Conservation (phyloP, 2,797 vertebrate genomes). For the Pseudochaenichthys georgianus region DNA sequence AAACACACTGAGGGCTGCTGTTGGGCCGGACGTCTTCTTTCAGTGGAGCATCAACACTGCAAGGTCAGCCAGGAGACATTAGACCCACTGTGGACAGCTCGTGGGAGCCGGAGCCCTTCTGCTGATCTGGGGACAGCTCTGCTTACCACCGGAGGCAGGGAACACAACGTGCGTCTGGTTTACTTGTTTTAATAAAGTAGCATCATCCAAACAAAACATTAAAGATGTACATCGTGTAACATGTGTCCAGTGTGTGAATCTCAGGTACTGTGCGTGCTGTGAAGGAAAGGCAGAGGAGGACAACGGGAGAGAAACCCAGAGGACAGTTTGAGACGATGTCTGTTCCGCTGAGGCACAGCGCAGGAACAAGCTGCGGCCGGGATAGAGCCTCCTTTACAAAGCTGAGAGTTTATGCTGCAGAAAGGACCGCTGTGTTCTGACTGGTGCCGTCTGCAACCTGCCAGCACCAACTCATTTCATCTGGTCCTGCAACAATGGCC, state of each 20-base stretch:
- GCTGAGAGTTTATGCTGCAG: conserved; percentile 14
- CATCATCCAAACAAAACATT: not conserved
- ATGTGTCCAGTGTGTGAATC: not conserved
- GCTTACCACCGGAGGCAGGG: not conserved
- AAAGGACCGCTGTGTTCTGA: conserved; percentile 29
- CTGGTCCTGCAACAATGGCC: not conserved
- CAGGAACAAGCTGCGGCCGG: not conserved
- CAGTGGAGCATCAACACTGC: too few relatives aligned
- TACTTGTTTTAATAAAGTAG: conserved; percentile 1
- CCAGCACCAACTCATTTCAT: not conserved
- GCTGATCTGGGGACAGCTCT: not conserved
- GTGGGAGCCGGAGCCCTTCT: not conserved
- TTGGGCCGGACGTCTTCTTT: not conserved
- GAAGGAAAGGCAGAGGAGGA: not conserved
- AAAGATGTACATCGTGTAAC: not conserved
- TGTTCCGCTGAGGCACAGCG: not conserved
- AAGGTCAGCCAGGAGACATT: not conserved
- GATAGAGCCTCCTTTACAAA: not conserved
- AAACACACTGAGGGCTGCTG: not conserved
- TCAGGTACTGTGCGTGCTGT: not conserved
- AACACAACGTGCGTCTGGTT: too few relatives aligned
- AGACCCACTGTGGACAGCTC: too few relatives aligned
- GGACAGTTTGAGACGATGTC: not conserved
- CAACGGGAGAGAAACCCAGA: not conserved
- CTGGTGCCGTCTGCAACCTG: conserved; percentile 4